Evolutionary conservation across 2,888 invertebrate genomes (phyloP).

Genomic region (Pollenia angustigena): DNA sequence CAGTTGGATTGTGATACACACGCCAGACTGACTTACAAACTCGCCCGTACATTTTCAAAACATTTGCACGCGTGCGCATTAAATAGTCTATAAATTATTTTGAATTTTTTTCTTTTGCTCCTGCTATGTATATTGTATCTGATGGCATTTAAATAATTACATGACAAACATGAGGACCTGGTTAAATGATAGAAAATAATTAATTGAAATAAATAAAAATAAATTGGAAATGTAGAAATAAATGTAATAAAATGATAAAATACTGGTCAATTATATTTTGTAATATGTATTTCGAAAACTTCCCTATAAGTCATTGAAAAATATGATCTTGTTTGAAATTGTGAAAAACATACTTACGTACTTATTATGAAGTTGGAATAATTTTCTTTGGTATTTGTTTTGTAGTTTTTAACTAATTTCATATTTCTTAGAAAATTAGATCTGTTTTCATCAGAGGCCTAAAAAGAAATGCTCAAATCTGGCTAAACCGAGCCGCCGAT

Average conservation of each 20-base stretch:
- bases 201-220: neutral
- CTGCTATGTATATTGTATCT: conserved; percentile 8
- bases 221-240: neutral
- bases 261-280: too few relatives aligned
- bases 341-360: too few relatives aligned
- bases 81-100: conserved; percentile 37
- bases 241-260: too few relatives aligned
- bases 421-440: neutral
- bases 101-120: neutral
- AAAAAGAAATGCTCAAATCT: too few relatives aligned
- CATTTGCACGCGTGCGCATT: conserved; percentile 67
- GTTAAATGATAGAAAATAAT: neutral
- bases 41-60: conserved; percentile 59
- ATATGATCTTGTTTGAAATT: too few relatives aligned
- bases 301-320: too few relatives aligned
- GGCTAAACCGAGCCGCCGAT: too few relatives aligned
- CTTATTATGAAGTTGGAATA: neutral
- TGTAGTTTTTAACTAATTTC: neutral
- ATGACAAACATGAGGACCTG: conserved; percentile 22
- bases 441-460: too few relatives aligned
- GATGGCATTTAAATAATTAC: conserved; percentile 51
- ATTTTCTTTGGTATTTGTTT: neutral
- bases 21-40: conserved; percentile 19
- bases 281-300: too few relatives aligned
- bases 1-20: conserved; percentile 41